Evolutionary conservation across 2,888 invertebrate genomes (phyloP).

Genomic region (Frankliniella fusca): DNA sequence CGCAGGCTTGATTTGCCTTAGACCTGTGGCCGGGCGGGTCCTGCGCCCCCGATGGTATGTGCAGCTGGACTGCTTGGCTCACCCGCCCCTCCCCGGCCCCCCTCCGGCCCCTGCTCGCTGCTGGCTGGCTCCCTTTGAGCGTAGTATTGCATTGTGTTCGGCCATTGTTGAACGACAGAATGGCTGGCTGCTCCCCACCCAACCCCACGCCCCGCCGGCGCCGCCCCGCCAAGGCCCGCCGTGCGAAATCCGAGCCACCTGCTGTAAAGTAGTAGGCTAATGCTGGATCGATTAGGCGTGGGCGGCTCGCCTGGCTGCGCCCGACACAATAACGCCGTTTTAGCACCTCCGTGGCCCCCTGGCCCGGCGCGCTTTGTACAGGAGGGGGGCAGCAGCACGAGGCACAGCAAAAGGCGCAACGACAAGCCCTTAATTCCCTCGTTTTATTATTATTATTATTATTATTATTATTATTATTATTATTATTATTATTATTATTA

Average conservation of each 20-base stretch:
- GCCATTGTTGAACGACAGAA: background rate
- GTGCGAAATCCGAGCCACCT: background rate
- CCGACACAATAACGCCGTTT: background rate
- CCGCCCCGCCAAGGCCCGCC: too few species aligned
- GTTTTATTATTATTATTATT: too few species aligned
- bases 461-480: too few species aligned
- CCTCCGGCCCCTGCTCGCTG: background rate
- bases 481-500: too few species aligned
- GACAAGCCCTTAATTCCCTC: too few species aligned
- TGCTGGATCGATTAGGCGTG: background rate
- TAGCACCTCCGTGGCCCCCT: too few species aligned
- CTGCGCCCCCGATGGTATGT: too few species aligned
- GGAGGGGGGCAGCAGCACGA: too few species aligned
- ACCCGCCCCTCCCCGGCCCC: background rate
- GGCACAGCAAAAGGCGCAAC: too few species aligned
- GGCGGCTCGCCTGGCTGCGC: background rate
- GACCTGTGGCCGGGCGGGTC: background rate
- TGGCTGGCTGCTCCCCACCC: background rate
- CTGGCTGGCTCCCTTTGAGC: background rate
- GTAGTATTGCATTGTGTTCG: background rate
- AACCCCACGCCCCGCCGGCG: too few species aligned
- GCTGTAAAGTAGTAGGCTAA: constrained; percentile 8
- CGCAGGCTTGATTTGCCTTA: constrained; percentile 2
- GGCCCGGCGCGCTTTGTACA: too few species aligned
- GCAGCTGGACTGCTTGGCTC: too few species aligned